Percentiles rank a stretch among this genome's conserved stretches.
phyloP scores from a whole-genome alignment of 2,797 vertebrate species.

The Anisognathus igniventris region DNA sequence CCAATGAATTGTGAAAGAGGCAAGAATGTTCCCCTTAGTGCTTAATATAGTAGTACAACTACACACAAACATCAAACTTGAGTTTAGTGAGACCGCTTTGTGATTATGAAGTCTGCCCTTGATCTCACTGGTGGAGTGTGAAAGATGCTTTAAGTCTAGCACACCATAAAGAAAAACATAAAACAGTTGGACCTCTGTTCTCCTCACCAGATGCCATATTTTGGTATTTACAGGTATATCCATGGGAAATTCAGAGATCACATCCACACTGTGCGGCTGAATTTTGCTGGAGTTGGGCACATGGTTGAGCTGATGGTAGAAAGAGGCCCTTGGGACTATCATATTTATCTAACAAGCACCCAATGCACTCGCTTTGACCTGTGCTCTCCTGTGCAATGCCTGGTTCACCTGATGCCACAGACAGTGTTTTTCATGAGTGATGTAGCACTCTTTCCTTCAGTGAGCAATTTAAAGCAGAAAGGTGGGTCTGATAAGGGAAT shows the following conservation, averaged over 20 bases:
- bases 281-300: not conserved
- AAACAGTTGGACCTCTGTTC: accelerated
- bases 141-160: not conserved
- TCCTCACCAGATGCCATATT: not conserved
- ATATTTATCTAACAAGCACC: not conserved
- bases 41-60: not conserved
- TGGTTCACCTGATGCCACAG: not conserved
- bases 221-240: not conserved
- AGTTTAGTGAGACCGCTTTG: not conserved
- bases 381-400: accelerated
- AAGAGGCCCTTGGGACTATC: not conserved
- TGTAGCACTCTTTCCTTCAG: not conserved
- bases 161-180: not conserved
- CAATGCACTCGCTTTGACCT: accelerated
- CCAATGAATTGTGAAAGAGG: not conserved
- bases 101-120: not conserved
- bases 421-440: accelerated
- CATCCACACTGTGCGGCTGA: not conserved
- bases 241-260: not conserved
- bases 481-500: not conserved
- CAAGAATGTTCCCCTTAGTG: not conserved
- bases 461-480: not conserved
- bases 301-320: not conserved
- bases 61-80: not conserved
- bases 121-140: not conserved